These are phyloP conservation scores for Poecile atricapillus DNA, from an alignment of 2,113 vertebrate species.

Conservation along the genomic window DNA sequence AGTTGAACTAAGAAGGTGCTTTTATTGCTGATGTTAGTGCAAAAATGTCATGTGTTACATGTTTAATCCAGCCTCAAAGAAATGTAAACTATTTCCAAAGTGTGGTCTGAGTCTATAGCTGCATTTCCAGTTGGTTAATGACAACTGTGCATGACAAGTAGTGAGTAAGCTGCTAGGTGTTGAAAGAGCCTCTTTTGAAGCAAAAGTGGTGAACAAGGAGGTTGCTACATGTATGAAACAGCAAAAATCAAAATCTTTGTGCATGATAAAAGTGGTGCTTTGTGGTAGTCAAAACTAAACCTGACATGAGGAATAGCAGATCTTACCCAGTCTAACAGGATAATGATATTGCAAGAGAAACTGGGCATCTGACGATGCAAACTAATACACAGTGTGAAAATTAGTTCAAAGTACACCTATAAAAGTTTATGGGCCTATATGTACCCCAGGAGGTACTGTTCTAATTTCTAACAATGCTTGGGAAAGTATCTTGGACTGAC, in stretches of 20 bases:
- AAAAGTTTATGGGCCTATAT: neutral
- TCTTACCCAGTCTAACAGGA: neutral
- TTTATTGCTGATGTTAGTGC: constrained; percentile 9
- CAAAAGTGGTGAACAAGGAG: neutral
- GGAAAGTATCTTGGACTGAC: neutral
- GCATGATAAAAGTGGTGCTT: neutral
- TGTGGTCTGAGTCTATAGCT: neutral
- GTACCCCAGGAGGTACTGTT: neutral
- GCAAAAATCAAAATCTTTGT: neutral
- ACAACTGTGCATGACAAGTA: neutral
- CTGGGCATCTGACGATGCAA: neutral
- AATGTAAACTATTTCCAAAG: neutral
- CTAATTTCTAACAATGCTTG: neutral
- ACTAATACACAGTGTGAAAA: neutral
- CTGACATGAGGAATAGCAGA: neutral
- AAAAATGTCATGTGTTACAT: neutral
- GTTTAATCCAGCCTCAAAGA: neutral
- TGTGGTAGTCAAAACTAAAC: neutral
- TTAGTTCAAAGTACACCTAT: neutral
- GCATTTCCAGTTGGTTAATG: neutral
- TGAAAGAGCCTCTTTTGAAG: neutral
- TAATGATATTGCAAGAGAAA: neutral
- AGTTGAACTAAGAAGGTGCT: neutral
- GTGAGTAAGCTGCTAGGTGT: neutral
- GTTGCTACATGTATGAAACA: neutral